Conservation (phyloP, 1,140 invertebrate species). For the Euura lappo region DNA sequence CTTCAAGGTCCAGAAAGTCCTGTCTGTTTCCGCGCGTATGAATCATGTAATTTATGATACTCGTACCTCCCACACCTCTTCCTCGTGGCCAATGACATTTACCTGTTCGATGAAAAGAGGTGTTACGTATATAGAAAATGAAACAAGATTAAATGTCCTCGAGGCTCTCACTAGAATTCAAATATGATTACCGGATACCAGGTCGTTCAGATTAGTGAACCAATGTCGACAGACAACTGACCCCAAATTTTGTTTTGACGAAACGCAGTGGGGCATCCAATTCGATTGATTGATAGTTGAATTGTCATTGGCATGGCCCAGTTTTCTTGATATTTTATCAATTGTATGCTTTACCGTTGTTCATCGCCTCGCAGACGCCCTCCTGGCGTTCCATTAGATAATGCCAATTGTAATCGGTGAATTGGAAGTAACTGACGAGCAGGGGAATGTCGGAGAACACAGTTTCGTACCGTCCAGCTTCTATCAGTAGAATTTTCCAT, state of each 20-base stretch:
- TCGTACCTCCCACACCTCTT: conserved; percentile 75
- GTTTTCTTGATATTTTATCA: no score
- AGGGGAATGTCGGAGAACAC: conserved; percentile 57
- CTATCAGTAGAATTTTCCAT: conserved; percentile 62
- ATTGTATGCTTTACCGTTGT: conserved; percentile 25
- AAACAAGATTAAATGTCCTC: no score
- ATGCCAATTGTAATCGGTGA: conserved; percentile 64
- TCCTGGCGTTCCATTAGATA: conserved; percentile 67
- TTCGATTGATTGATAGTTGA: no score
- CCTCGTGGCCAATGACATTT: conserved; percentile 68
- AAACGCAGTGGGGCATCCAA: no score
- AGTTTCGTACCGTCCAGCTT: conserved; percentile 56
- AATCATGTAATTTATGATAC: conserved; percentile 87
- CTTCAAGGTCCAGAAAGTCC: conserved; percentile 80
- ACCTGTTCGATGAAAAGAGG: not conserved
- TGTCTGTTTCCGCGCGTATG: conserved; percentile 80
- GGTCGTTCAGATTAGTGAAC: no score
- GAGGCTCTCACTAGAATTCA: no score
- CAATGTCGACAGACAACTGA: no score
- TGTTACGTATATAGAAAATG: no score
- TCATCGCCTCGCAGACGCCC: conserved; percentile 69
- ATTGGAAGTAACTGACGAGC: conserved; percentile 55
- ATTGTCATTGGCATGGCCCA: no score
- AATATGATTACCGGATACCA: no score
- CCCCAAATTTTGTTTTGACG: no score